Evolutionary conservation across 2,797 vertebrate species (phyloP).

Genomic region (Pipistrellus nathusii): DNA sequence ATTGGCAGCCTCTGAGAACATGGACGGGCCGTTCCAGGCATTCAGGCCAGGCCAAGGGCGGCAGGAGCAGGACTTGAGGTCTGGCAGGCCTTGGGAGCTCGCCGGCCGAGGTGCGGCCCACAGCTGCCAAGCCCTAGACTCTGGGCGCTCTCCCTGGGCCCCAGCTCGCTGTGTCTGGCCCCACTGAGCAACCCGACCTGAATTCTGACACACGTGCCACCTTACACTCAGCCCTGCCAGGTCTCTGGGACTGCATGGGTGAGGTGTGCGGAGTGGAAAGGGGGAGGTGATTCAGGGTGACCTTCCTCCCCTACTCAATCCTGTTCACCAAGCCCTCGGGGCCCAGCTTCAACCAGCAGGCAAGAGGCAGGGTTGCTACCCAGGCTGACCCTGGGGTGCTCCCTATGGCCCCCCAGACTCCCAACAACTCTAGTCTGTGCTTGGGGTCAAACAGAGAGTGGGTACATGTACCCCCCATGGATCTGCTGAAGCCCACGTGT

Average conservation of each 20-base stretch:
- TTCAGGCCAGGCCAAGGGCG: constrained; percentile 76
- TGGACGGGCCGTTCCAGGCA: constrained; percentile 73
- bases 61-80: constrained; percentile 61
- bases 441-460: background rate
- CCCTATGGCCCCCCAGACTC: background rate
- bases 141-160: background rate
- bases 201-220: background rate
- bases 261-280: background rate
- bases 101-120: constrained; percentile 61
- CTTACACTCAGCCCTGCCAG: background rate
- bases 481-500: background rate
- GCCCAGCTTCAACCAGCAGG: background rate
- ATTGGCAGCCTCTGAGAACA: constrained; percentile 79
- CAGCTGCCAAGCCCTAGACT: constrained; percentile 51
- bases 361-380: background rate
- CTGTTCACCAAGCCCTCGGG: background rate
- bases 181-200: background rate
- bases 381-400: background rate
- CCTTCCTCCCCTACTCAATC: background rate
- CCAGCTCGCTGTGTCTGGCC: background rate
- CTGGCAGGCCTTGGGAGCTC: constrained; percentile 52
- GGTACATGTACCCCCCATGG: too few relatives aligned
- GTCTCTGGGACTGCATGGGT: background rate
- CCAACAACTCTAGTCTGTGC: background rate
- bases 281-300: background rate